A percentile compares a stretch with the other conserved stretches of the same genome.
These are phyloP conservation scores for Pemphredon lugubris DNA, from an alignment of 2,888 invertebrate genomes.

Conservation along the genomic window DNA sequence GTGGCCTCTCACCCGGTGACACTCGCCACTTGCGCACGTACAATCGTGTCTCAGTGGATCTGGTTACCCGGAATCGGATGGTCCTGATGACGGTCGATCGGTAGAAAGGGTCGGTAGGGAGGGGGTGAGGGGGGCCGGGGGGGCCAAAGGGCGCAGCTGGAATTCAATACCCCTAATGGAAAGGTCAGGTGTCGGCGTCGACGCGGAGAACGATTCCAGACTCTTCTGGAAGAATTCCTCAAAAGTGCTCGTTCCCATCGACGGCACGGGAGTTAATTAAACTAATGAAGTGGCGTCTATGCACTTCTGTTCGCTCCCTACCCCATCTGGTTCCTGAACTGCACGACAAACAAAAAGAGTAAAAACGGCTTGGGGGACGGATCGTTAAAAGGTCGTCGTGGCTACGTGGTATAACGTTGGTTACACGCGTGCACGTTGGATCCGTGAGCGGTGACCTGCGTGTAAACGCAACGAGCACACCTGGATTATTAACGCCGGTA, in stretches of 20 bases:
- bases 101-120: slow-evolving; percentile 1
- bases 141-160: slow-evolving; percentile 43
- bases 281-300: slow-evolving; percentile 67
- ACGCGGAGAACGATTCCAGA: slow-evolving; percentile 8
- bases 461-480: slow-evolving; percentile 39
- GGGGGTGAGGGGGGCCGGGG: slow-evolving; percentile 8
- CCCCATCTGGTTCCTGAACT: not conserved
- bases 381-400: slow-evolving; percentile 2
- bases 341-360: slow-evolving; percentile 2
- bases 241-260: slow-evolving; percentile 47
- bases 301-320: not conserved
- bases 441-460: slow-evolving; percentile 29
- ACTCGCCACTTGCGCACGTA: slow-evolving; percentile 15
- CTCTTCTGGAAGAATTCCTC: slow-evolving; percentile 42
- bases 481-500: slow-evolving; percentile 74
- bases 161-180: slow-evolving; percentile 76
- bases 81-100: too few species aligned
- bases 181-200: slow-evolving; percentile 57
- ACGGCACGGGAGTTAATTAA: slow-evolving; percentile 67
- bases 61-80: slow-evolving; percentile 34
- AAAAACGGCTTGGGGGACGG: not conserved
- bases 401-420: not conserved
- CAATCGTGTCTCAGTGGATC: slow-evolving; percentile 39
- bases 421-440: not conserved
- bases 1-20: slow-evolving; percentile 33